These are phyloP conservation scores for Solenopsis fugax DNA, from an alignment of 1,140 invertebrate species.

Conservation along the genomic window DNA sequence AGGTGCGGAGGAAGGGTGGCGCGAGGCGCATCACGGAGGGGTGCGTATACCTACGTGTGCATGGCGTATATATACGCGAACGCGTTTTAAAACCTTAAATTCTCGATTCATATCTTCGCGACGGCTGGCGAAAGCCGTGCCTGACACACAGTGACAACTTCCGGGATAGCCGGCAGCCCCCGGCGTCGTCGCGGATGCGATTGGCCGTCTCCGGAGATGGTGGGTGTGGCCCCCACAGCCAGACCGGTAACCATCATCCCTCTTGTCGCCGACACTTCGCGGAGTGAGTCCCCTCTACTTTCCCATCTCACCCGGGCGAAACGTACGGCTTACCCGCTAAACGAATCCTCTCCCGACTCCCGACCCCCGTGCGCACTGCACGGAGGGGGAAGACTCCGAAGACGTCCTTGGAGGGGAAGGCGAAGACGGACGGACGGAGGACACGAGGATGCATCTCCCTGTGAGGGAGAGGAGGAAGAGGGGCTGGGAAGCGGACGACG, in stretches of 20 bases:
- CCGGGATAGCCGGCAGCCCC: conserved; percentile 73
- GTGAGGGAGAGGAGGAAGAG: background rate
- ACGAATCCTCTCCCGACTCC: conserved; percentile 71
- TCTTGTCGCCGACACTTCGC: conserved; percentile 73
- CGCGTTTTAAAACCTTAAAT: conserved; percentile 81
- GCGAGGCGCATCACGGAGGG: conserved; percentile 18
- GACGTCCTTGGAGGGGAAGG: conserved; percentile 48
- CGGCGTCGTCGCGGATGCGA: conserved; percentile 68
- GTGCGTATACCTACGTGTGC: background rate
- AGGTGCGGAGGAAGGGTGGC: conserved; percentile 6
- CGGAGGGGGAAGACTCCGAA: conserved; percentile 61
- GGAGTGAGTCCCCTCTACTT: conserved; percentile 73
- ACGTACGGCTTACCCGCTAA: conserved; percentile 75
- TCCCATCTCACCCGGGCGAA: conserved; percentile 72
- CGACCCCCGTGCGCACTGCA: conserved; percentile 13
- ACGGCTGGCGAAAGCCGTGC: conserved; percentile 63
- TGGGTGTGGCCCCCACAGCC: conserved; percentile 78
- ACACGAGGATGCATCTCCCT: conserved; percentile 46
- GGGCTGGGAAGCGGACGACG: conserved; percentile 43
- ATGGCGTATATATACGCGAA: background rate
- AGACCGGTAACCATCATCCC: conserved; percentile 74
- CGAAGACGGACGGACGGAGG: conserved; percentile 23
- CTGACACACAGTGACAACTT: conserved; percentile 77
- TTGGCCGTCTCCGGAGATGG: conserved; percentile 79
- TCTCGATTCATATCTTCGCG: conserved; percentile 78